These are phyloP conservation scores for Monodelphis domestica DNA, from an alignment of 2,797 vertebrate species.

Conservation along the genomic window DNA sequence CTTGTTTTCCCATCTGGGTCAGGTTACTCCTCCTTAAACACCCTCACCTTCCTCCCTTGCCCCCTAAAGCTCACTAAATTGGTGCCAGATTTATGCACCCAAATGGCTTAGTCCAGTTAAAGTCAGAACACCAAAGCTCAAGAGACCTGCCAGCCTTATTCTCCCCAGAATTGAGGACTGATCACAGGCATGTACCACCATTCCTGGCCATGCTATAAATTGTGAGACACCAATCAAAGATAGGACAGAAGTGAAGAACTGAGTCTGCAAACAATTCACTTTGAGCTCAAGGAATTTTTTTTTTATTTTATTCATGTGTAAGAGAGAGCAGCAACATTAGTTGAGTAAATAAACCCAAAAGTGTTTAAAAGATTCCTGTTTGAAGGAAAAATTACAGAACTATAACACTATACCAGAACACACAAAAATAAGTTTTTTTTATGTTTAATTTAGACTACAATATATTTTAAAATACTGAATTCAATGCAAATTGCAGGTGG, in stretches of 20 bases:
- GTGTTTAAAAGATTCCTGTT: slow-evolving; percentile 62
- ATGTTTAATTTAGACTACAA: slow-evolving; percentile 78
- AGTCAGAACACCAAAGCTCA: neutral
- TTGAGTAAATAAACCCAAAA: slow-evolving; percentile 62
- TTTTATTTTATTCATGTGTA: slow-evolving; percentile 23
- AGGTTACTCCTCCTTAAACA: neutral
- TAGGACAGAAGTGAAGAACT: slow-evolving; percentile 60
- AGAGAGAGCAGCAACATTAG: slow-evolving; percentile 39
- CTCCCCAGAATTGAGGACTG: neutral
- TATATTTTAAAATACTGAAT: slow-evolving; percentile 77
- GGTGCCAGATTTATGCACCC: neutral
- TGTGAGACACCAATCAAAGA: slow-evolving; percentile 61
- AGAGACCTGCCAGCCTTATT: neutral
- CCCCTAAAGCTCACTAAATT: neutral
- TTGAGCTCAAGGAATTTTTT: slow-evolving; percentile 54
- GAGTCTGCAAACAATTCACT: slow-evolving; percentile 68
- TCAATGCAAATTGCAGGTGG: slow-evolving; percentile 76
- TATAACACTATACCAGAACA: slow-evolving; percentile 80
- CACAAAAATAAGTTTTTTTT: slow-evolving; percentile 83
- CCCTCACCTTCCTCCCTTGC: neutral
- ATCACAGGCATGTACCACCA: neutral
- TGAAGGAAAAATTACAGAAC: slow-evolving; percentile 72
- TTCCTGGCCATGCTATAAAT: neutral
- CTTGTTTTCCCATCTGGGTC: neutral
- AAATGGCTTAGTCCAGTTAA: neutral